Base-by-base conservation (phyloP, 2,888 invertebrate genomes). In the Eutolmus rufibarbis region DNA sequence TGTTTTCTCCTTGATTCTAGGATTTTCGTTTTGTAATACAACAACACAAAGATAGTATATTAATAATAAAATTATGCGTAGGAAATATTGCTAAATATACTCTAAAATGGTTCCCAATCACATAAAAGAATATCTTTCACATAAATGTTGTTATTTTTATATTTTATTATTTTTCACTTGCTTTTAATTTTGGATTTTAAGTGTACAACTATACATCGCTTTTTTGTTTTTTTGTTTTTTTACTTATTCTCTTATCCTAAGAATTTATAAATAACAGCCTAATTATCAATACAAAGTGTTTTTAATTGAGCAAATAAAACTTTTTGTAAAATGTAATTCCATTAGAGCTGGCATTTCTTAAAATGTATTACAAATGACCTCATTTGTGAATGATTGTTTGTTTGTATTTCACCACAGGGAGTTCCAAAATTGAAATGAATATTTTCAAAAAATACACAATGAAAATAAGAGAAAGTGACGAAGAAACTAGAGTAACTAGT, bases 221-320 rank as follows among this genome's bases (percentile, higher is more conserved):
- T 56, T 9, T 56, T n/a, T 56, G 1, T 46, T 46, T 46, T 14
- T 2, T 46, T 46, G 16, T 46, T 4, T 31, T 79, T 51, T 79
- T 31, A 46, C 56, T 79, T 79, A 66, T 23, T 23, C 66, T 66
- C 66, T 66, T 66, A 79, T 5, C 37, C 82, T 82, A 82, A 40
- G 4, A 82, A 82, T 82, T 57, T 82, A 82, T 66, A 82, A 82
- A 82, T 82, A 82, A 82, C 82, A 82, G 82, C 82, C 82, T 82
- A 82, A 56, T 82, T 57, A 16, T 81, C 81, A 81, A 81, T 82
- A 82, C 57, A 82, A 57, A 82, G 57, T 57, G 57, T 57, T 82
- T 66, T 51, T 66, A 66, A 12, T 82, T 82, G 82, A 82, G 82
- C 82, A 82, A 82, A 82, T 31, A 82, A 82, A 82, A 82, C 40